Percentiles rank a stretch among this genome's conserved stretches.
Evolutionary conservation across 64 coral and sea anemone genomes (phyloP).

Genomic region (Trachythela sp.): DNA sequence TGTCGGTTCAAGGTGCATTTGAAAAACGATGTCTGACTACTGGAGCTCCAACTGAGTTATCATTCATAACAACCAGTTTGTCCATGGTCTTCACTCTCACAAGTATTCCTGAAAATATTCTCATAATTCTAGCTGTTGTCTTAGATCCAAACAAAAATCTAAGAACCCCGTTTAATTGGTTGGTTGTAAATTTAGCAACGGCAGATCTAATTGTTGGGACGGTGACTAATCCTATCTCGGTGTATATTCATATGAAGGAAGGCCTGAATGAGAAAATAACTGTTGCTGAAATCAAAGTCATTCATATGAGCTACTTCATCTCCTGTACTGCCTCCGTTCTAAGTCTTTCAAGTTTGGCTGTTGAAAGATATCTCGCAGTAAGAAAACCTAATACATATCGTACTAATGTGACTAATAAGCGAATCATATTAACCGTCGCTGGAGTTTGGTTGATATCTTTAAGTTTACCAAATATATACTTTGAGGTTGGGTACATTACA

Average conservation of each 20-base stretch:
- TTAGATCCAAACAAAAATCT: slow-evolving; percentile 30
- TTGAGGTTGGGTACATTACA: slow-evolving; percentile 59
- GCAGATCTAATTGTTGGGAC: slow-evolving; percentile 32
- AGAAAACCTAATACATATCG: slow-evolving; percentile 10
- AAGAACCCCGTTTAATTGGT: slow-evolving; percentile 12
- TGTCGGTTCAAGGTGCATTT: slow-evolving; percentile 8
- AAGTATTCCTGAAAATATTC: slow-evolving; percentile 28
- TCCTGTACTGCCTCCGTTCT: slow-evolving; percentile 6
- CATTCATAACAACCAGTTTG: background rate
- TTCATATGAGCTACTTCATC: slow-evolving; percentile 3
- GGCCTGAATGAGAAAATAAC: background rate
- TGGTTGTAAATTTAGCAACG: background rate
- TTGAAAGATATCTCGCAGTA: slow-evolving; percentile 13
- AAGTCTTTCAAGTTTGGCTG: background rate
- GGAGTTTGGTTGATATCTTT: slow-evolving; percentile 63
- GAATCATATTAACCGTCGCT: slow-evolving; percentile 2
- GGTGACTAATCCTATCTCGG: slow-evolving; percentile 31
- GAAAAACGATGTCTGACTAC: background rate
- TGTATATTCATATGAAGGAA: slow-evolving; percentile 17
- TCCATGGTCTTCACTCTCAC: background rate
- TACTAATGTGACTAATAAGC: background rate
- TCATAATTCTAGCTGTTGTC: slow-evolving; percentile 31
- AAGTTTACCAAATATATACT: slow-evolving; percentile 55
- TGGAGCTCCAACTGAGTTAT: slow-evolving; percentile 2
- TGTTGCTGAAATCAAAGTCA: background rate